These are phyloP conservation scores for Echinometra lucunter DNA, from an alignment of 53 echinoderm and acorn worm genomes.

Conservation along the genomic window DNA sequence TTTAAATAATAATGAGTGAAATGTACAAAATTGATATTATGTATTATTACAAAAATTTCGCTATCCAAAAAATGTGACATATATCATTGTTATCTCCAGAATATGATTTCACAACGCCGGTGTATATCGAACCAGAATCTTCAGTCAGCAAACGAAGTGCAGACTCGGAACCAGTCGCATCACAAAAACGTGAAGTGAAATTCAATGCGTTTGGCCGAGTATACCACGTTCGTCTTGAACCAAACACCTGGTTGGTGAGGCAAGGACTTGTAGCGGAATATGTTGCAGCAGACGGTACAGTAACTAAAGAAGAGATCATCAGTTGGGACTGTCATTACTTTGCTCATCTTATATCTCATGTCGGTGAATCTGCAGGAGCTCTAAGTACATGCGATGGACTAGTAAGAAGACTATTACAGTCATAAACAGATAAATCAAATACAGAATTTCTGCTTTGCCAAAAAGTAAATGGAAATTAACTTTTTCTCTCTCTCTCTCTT, in stretches of 20 bases:
- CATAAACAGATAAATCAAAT: too few relatives aligned
- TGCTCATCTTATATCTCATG: conserved; percentile 69
- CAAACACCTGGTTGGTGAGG: conserved; percentile 78
- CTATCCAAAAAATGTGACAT: background rate
- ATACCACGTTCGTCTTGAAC: conserved; percentile 69
- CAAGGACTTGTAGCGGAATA: conserved; percentile 77
- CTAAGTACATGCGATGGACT: conserved; percentile 89
- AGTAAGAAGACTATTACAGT: conserved; percentile 67
- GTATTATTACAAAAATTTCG: too few relatives aligned
- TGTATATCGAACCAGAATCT: background rate
- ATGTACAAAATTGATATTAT: too few relatives aligned
- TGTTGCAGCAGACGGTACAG: conserved; percentile 69
- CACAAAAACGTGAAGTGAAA: conserved; percentile 70
- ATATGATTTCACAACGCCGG: conserved; percentile 33
- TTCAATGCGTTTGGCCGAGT: conserved; percentile 76
- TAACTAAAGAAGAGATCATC: conserved; percentile 59
- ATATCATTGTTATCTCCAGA: background rate
- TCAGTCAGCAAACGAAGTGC: conserved; percentile 64
- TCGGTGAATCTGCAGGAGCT: conserved; percentile 74
- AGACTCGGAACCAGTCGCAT: conserved; percentile 62
- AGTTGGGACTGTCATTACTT: conserved; percentile 77
- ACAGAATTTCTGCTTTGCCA: too few relatives aligned
- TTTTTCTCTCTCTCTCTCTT: too few relatives aligned
- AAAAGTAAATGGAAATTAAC: too few relatives aligned
- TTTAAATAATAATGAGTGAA: too few relatives aligned